These are phyloP conservation scores for Electrona antarctica DNA, from an alignment of 2,113 vertebrate species.

Conservation along the genomic window DNA sequence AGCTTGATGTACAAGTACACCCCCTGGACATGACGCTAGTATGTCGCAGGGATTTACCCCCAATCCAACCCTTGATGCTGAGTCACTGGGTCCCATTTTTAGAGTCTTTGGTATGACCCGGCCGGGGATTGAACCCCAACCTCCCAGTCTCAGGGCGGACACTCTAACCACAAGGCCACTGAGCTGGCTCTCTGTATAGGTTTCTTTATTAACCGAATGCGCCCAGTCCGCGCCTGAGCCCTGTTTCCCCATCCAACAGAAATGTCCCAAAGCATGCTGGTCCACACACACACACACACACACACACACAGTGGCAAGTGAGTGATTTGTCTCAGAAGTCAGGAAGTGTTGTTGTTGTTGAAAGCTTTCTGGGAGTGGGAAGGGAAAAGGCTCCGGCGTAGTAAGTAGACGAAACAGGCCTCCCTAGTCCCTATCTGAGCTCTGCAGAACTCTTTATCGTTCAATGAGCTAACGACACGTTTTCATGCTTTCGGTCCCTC, in stretches of 20 bases:
- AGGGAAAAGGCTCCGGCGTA: constrained; percentile 36
- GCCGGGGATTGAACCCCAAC: too few species aligned
- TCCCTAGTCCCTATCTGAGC: constrained; percentile 44
- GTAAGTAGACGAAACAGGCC: constrained; percentile 57
- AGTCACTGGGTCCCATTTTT: too few species aligned
- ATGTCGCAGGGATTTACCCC: too few species aligned
- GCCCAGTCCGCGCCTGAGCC: too few species aligned
- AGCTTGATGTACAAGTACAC: too few species aligned
- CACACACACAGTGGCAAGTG: constrained; percentile 7
- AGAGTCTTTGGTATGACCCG: too few species aligned
- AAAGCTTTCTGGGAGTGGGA: constrained; percentile 17
- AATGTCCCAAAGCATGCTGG: neutral
- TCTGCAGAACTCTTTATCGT: constrained; percentile 48
- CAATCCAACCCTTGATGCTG: too few species aligned
- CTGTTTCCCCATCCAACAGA: neutral
- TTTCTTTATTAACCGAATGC: too few species aligned
- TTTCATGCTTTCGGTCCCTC: constrained; percentile 22
- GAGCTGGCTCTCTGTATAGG: too few species aligned
- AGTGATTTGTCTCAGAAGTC: constrained; percentile 52
- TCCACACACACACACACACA: neutral
- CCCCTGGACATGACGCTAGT: too few species aligned
- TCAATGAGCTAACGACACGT: constrained; percentile 46
- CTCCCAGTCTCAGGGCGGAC: too few species aligned
- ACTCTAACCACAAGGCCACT: too few species aligned
- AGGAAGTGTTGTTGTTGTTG: constrained; percentile 57